phyloP scores from a whole-genome alignment of 2,113 vertebrate genomes.

The Atlantisia rogersi region DNA sequence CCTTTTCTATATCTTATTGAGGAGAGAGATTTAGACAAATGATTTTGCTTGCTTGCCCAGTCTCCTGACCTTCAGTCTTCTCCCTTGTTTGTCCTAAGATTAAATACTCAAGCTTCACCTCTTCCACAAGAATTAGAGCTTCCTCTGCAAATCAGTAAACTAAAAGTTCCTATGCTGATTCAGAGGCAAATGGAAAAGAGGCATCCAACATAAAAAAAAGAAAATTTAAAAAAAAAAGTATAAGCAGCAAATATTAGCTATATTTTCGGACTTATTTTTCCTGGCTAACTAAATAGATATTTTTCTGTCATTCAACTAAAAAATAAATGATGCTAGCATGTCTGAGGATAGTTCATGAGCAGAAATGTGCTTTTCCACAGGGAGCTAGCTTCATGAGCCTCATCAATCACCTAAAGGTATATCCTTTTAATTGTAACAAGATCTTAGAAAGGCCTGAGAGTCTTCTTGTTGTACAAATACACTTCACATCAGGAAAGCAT shows the following conservation, averaged over 20 bases:
- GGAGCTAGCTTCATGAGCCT: not conserved
- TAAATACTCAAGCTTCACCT: not conserved
- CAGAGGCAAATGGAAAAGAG: not conserved
- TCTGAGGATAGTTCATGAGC: not conserved
- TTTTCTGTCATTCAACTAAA: not conserved
- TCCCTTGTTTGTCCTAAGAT: not conserved
- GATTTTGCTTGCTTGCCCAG: not conserved
- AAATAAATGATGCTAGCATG: not conserved
- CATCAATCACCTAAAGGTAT: not conserved
- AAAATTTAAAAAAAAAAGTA: too few species aligned
- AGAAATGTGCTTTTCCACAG: not conserved
- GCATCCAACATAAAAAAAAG: not conserved
- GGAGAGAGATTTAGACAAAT: not conserved
- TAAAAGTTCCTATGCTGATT: not conserved
- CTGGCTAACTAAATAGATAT: not conserved
- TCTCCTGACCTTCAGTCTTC: not conserved
- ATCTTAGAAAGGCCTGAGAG: not conserved
- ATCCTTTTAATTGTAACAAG: constrained; percentile 28
- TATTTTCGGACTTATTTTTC: not conserved
- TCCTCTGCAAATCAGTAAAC: not conserved
- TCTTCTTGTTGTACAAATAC: not conserved
- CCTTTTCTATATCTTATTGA: not conserved
- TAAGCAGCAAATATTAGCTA: not conserved
- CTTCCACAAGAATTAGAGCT: not conserved
- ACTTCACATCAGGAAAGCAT: not conserved